These are phyloP conservation scores for Chrysotoxum bicinctum DNA, from an alignment of 2,888 invertebrate species.

Conservation along the genomic window DNA sequence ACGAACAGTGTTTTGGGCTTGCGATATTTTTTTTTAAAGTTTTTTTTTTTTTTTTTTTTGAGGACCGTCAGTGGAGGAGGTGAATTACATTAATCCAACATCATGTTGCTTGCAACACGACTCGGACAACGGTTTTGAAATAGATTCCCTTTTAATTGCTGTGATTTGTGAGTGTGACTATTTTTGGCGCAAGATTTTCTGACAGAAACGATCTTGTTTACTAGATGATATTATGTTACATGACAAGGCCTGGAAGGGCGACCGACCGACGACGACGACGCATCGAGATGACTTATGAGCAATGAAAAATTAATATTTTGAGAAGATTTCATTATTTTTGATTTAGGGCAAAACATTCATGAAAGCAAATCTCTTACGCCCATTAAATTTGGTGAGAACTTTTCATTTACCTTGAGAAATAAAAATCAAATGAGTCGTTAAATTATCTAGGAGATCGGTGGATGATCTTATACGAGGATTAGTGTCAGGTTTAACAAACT, in stretches of 20 bases:
- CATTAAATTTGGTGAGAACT: no score
- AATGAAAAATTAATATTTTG: not conserved
- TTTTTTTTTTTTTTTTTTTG: not conserved
- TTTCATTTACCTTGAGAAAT: no score
- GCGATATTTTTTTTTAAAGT: not conserved
- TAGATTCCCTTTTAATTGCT: conserved; percentile 68
- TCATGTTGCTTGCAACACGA: conserved; percentile 51
- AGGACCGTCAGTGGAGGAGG: conserved; percentile 43
- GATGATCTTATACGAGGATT: no score
- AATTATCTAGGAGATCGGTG: no score
- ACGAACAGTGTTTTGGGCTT: not conserved
- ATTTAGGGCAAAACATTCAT: not conserved
- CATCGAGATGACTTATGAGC: conserved; percentile 46
- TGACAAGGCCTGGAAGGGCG: conserved; percentile 1
- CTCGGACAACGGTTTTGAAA: conserved; percentile 46
- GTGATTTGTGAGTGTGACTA: conserved; percentile 65
- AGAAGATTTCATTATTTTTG: not conserved
- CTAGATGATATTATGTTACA: conserved; percentile 40
- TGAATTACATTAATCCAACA: conserved; percentile 61
- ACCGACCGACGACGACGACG: not conserved
- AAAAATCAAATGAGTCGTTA: no score
- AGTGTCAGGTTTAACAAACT: no score
- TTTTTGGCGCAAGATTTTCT: conserved; percentile 42
- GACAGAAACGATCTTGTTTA: conserved; percentile 58
- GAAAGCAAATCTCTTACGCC: no score